These are phyloP conservation scores for Anas platyrhynchos DNA, from an alignment of 2,113 vertebrate genomes.

Conservation along the genomic window DNA sequence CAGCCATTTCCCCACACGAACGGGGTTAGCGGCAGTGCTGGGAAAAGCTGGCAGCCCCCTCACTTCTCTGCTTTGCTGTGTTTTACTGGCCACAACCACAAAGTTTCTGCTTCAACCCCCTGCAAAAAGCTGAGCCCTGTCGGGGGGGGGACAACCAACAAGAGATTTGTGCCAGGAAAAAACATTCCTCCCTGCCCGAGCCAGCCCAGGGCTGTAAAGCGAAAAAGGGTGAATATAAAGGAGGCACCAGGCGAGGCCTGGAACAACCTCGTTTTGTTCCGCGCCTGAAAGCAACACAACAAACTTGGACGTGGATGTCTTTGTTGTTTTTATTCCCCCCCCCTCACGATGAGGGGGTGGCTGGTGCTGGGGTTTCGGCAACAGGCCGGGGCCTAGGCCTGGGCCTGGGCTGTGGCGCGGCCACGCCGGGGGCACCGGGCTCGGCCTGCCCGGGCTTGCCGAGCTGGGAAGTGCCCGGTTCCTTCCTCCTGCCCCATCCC, in stretches of 20 bases:
- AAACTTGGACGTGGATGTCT: not conserved
- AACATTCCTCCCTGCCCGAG: not conserved
- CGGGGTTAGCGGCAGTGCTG: not conserved
- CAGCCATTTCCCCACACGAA: fast-evolving
- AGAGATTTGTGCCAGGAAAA: slow-evolving; percentile 4
- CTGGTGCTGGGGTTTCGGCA: not conserved
- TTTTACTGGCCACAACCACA: not conserved
- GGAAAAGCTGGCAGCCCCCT: not conserved
- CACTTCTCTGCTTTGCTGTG: fast-evolving
- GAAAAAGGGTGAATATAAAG: slow-evolving; percentile 29
- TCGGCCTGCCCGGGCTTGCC: slow-evolving; percentile 74
- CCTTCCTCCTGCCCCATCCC: not conserved
- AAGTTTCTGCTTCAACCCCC: not conserved
- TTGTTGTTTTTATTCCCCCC: not conserved
- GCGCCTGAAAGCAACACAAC: slow-evolving; percentile 46
- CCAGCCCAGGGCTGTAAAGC: slow-evolving; percentile 15
- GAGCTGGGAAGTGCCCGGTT: not conserved
- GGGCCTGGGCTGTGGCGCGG: too few relatives aligned
- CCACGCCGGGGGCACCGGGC: not conserved
- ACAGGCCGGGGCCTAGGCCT: not conserved
- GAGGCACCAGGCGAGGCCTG: slow-evolving; percentile 34
- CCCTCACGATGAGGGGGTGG: not conserved
- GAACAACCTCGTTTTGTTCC: slow-evolving; percentile 46
- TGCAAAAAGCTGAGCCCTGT: not conserved
- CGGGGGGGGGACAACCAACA: not conserved